Conservation (phyloP, 2,888 invertebrate genomes). For the Cerceris rybyensis region DNA sequence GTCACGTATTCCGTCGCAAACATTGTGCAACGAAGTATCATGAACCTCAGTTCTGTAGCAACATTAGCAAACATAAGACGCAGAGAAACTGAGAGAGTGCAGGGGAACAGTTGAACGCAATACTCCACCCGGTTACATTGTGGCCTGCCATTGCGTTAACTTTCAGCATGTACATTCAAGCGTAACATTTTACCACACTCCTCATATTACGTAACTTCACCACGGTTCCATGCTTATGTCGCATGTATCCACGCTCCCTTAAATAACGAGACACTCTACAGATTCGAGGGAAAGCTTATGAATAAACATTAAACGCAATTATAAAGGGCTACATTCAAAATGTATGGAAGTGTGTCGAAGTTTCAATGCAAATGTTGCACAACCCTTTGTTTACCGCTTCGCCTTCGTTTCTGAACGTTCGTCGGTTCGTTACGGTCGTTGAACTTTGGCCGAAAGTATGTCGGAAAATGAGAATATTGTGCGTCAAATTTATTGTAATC, state of each 20-base stretch:
- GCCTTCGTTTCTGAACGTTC: neutral
- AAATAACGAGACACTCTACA: neutral
- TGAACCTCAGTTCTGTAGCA: no score
- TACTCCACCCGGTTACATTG: no score
- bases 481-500: no score
- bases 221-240: neutral
- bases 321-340: slow-evolving; percentile 17
- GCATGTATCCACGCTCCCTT: neutral
- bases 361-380: slow-evolving; percentile 18
- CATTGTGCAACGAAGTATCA: no score
- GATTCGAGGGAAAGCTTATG: slow-evolving; percentile 23
- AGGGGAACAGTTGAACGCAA: no score
- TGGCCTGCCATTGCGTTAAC: no score
- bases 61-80: no score
- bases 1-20: no score
- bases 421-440: neutral
- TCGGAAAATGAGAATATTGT: neutral
- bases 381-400: slow-evolving; percentile 22
- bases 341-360: slow-evolving; percentile 22
- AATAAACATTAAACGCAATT: slow-evolving; percentile 47
- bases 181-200: no score
- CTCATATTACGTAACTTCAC: neutral
- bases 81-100: no score
- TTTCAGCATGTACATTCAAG: no score
- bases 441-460: neutral